Evolutionary conservation across 2,113 vertebrate species (phyloP).

Genomic region (Rana temporaria): DNA sequence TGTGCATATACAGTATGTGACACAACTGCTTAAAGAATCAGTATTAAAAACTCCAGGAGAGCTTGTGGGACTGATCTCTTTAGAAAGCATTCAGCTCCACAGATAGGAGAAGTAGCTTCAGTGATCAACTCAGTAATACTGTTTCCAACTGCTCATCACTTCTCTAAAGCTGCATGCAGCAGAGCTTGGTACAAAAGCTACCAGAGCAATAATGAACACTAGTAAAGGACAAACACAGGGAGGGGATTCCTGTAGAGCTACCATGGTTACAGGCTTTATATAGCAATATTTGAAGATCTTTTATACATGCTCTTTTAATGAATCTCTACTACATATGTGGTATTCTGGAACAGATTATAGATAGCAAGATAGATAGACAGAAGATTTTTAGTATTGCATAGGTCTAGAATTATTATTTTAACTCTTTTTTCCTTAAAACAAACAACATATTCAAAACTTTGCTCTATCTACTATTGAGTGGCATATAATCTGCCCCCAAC

Average conservation of each 20-base stretch:
- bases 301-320: too few relatives aligned
- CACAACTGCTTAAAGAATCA: neutral
- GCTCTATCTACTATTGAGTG: too few relatives aligned
- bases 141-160: conserved; percentile 20
- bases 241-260: neutral
- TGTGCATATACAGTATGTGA: neutral
- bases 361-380: too few relatives aligned
- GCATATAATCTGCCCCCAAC: too few relatives aligned
- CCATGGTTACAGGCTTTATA: conserved; percentile 11
- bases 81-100: neutral
- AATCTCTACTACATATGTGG: too few relatives aligned
- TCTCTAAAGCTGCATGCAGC: neutral
- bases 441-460: too few relatives aligned
- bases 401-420: neutral
- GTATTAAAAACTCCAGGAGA: neutral
- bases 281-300: neutral
- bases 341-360: too few relatives aligned
- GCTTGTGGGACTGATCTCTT: neutral
- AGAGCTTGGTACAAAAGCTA: conserved; percentile 25
- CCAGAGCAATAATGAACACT: conserved; percentile 4
- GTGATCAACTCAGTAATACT: conserved; percentile 8
- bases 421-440: too few relatives aligned
- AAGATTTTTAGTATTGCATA: too few relatives aligned
- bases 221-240: neutral
- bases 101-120: neutral